phyloP scores from a whole-genome alignment of 30 jellyfish, hydroid and myxozoan species.

The Rhopilema esculentum region DNA sequence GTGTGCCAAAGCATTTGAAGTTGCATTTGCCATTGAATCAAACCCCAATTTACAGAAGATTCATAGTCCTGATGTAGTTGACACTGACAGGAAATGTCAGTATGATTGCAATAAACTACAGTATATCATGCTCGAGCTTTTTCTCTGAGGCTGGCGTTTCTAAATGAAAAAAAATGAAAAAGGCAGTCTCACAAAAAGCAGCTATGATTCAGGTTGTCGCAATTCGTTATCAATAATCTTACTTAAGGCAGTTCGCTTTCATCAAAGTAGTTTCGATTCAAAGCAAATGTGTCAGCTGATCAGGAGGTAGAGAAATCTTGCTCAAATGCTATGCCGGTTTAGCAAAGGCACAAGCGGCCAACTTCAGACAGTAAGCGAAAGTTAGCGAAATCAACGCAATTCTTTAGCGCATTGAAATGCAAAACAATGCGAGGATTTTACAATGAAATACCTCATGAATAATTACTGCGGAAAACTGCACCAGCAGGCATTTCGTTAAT shows the following conservation, averaged over 20 bases:
- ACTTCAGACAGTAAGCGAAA: background rate
- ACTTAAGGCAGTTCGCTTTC: no score
- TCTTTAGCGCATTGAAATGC: conserved; percentile 20
- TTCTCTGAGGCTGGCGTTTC: background rate
- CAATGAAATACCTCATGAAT: conserved; percentile 74
- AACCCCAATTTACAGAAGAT: no score
- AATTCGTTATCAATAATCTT: no score
- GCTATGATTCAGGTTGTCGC: background rate
- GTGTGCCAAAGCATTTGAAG: no score
- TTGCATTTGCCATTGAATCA: no score
- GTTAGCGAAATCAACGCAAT: conserved; percentile 15
- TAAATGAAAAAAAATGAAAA: background rate
- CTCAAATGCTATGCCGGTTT: background rate
- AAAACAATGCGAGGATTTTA: conserved; percentile 38
- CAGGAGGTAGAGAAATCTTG: background rate
- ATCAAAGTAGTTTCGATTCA: background rate
- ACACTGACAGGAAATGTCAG: no score
- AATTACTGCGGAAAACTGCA: conserved; percentile 34
- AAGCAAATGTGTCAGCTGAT: no score
- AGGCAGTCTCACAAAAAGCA: background rate
- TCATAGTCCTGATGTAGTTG: no score
- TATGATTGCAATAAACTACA: background rate
- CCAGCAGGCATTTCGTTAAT: conserved; percentile 77
- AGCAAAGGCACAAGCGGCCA: background rate
- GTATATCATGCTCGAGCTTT: background rate